Conservation (phyloP, 2,113 vertebrate species). For the Phalacrocorax pelagicus region DNA sequence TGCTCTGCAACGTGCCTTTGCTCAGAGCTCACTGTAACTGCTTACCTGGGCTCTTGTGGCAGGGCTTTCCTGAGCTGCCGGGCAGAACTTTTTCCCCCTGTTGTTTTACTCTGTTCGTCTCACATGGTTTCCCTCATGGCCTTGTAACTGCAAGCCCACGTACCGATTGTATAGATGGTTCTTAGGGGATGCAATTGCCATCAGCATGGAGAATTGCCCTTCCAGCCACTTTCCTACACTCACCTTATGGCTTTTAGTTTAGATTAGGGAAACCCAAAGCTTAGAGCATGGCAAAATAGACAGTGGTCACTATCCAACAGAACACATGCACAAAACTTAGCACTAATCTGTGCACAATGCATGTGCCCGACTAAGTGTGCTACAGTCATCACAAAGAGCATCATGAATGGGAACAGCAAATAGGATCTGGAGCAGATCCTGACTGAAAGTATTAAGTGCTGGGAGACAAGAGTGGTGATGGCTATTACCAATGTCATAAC, state of each 20-base stretch:
- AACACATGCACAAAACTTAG: background rate
- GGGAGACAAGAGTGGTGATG: no score
- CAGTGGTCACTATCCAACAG: background rate
- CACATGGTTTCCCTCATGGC: background rate
- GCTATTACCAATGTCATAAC: background rate
- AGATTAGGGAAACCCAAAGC: background rate
- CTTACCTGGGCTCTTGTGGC: background rate
- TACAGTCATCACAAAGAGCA: background rate
- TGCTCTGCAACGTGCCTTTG: background rate
- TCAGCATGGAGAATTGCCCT: background rate
- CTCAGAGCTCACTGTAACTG: background rate
- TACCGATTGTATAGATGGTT: rapidly evolving
- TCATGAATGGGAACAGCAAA: background rate
- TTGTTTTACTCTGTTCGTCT: background rate
- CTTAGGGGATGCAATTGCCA: background rate
- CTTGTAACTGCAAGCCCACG: background rate
- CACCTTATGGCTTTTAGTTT: background rate
- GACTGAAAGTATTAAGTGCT: background rate
- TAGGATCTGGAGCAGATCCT: background rate
- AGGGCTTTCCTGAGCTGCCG: background rate
- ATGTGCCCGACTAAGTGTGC: background rate
- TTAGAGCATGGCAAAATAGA: background rate
- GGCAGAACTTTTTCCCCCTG: background rate
- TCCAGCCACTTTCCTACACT: background rate
- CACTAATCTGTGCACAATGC: background rate